These are phyloP conservation scores for Jacana jacana DNA, from an alignment of 2,113 vertebrate genomes.

Conservation along the genomic window DNA sequence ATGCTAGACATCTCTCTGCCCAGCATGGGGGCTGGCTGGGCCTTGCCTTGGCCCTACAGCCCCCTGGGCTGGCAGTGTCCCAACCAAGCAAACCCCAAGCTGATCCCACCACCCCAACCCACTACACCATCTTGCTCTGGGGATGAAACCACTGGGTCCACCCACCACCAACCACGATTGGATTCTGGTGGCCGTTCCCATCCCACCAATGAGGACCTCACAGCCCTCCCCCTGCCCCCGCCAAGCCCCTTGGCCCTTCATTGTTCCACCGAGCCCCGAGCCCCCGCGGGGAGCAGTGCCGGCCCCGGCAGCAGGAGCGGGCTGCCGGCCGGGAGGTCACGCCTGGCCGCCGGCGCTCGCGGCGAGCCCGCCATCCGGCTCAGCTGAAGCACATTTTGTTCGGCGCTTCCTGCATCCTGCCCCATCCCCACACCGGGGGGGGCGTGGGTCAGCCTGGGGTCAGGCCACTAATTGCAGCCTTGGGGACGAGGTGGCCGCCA, in stretches of 20 bases:
- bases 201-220: rapidly evolving
- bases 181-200: rapidly evolving
- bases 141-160: not conserved
- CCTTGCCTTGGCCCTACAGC: not conserved
- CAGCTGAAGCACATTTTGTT: conserved; percentile 40
- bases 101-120: not conserved
- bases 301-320: not conserved
- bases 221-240: too few relatives aligned
- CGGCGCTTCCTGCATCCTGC: conserved; percentile 50
- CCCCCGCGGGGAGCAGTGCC: rapidly evolving
- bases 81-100: not conserved
- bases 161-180: not conserved
- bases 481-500: not conserved
- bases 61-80: not conserved
- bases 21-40: not conserved
- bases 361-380: not conserved
- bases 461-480: not conserved
- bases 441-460: not conserved
- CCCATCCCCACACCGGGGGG: not conserved
- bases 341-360: not conserved
- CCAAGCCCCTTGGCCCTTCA: rapidly evolving
- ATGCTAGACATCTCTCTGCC: not conserved
- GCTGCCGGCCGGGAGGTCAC: not conserved
- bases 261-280: not conserved
- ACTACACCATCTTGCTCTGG: rapidly evolving